phyloP scores from a whole-genome alignment of 1,140 invertebrate species.

The Uloborus diversus region DNA sequence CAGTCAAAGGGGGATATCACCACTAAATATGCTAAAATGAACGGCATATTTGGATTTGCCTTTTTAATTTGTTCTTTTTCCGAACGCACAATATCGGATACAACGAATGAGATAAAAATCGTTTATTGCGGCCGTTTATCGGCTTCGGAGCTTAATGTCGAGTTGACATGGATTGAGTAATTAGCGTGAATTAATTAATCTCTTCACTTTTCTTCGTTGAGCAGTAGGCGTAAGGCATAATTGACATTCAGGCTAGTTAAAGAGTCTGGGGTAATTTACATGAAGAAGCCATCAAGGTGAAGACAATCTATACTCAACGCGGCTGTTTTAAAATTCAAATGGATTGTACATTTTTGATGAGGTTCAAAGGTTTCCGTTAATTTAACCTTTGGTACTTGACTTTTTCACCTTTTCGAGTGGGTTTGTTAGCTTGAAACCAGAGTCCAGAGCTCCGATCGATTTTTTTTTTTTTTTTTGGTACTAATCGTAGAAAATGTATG shows the following conservation, averaged over 20 bases:
- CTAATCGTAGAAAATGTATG: too few species aligned
- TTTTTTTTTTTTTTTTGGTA: too few species aligned
- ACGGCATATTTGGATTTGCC: not conserved
- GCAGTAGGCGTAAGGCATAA: slow-evolving; percentile 42
- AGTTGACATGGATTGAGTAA: slow-evolving; percentile 47
- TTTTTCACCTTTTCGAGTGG: too few species aligned
- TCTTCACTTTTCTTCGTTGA: slow-evolving; percentile 32
- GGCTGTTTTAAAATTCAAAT: slow-evolving; percentile 4
- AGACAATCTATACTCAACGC: not conserved
- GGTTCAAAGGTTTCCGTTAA: slow-evolving; percentile 1
- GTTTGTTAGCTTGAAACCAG: too few species aligned
- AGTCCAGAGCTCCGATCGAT: too few species aligned
- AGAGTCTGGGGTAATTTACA: slow-evolving; percentile 19
- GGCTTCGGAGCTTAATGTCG: slow-evolving; percentile 25
- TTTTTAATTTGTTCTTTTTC: too few species aligned
- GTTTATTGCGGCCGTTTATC: slow-evolving; percentile 31
- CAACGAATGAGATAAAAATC: slow-evolving; percentile 40
- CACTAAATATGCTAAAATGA: not conserved
- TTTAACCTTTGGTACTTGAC: not conserved
- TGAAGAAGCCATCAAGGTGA: slow-evolving; percentile 38
- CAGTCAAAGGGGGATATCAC: not conserved
- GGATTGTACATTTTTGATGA: slow-evolving; percentile 16
- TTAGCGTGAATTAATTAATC: slow-evolving; percentile 47
- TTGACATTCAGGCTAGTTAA: slow-evolving; percentile 14
- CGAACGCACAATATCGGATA: slow-evolving; percentile 16